Base-by-base conservation (phyloP, 2,797 vertebrate species). In the Leuciscus waleckii region DNA sequence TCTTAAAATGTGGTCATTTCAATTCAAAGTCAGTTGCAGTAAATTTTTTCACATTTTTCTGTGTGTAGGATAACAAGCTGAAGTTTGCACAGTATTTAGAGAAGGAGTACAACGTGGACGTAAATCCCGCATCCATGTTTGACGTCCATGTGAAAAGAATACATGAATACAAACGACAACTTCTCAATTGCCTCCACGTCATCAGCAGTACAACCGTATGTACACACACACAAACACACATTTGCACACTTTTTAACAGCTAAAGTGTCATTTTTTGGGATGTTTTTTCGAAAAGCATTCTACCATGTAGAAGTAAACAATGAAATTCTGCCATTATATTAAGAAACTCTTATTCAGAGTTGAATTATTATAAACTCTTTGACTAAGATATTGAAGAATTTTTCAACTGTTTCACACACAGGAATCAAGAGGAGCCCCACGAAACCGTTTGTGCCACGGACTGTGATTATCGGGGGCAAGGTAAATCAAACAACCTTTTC, bases 81-180 rank as follows among this genome's bases (percentile, higher is more conserved):
- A 99, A 99, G 90, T 99, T 99, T 0, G 94, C 95, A 0, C 96
- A 96, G 81, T 96, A 95, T 92, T 93, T 99, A 94, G 97, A 99
- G 93, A 95, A 93, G 7, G 95, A 97, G 86, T 99, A 98, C 93
- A 90, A 93, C 32, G 96, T 99, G 91, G 95, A 97, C 88, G 97
- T 99, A 87, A 98, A 99, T 92, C 95, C 96, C 0, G 92, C 96
- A 7, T 99, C 98, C 93, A 97, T 99, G 95, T 99, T 99, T 13
- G 98, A 99, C 0, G 97, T 99, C 75, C 98, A 99, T 0, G 98
- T 99, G 88, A 99, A 99, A 91, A 94, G 98, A 87, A 99, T 99
- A 90, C 98, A 99, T 0, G 98, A 99, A 93, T 99, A 99, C 92
- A 99, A 99, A 91, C 93, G 98, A 16, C 98, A 99, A 93, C 93